A percentile compares a stretch with the other conserved stretches of the same genome.
Evolutionary conservation across 2,888 invertebrate genomes (phyloP).

Genomic region (Microchrysa polita): DNA sequence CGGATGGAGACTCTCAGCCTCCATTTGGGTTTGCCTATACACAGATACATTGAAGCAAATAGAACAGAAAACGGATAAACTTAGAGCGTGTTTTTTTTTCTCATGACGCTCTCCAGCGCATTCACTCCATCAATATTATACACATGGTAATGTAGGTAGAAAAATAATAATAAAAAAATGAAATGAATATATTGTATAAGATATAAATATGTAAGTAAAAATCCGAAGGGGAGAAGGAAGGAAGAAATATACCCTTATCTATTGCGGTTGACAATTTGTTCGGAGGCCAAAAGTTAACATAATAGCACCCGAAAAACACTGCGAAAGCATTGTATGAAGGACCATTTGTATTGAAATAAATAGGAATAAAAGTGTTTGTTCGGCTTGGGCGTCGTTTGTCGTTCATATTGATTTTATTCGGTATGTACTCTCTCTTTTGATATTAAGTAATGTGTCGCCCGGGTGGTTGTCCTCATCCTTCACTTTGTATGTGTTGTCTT

Average conservation of each 20-base stretch:
- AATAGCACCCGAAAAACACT: background rate
- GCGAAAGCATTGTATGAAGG: slow-evolving; percentile 1
- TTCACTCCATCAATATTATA: slow-evolving; percentile 12
- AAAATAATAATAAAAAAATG: slow-evolving; percentile 36
- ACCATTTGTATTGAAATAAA: slow-evolving; percentile 17
- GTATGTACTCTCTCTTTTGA: slow-evolving; percentile 37
- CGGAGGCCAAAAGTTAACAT: too few species aligned
- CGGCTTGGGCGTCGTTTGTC: slow-evolving; percentile 49
- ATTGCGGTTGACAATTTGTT: too few species aligned
- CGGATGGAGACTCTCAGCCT: slow-evolving; percentile 21
- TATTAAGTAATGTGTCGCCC: slow-evolving; percentile 48
- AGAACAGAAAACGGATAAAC: slow-evolving; percentile 28
- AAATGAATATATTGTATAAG: slow-evolving; percentile 43
- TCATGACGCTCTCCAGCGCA: background rate
- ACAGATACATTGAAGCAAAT: slow-evolving; percentile 41
- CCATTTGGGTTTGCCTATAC: slow-evolving; percentile 20
- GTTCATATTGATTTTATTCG: slow-evolving; percentile 50
- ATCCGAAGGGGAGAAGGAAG: background rate
- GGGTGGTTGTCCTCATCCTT: slow-evolving; percentile 7
- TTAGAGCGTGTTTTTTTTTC: background rate
- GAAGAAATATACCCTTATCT: background rate
- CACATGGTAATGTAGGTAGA: slow-evolving; percentile 22
- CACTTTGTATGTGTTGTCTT: background rate
- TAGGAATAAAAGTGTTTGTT: slow-evolving; percentile 43
- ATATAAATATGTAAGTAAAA: slow-evolving; percentile 41